These are phyloP conservation scores for Egretta garzetta DNA, from an alignment of 2,113 vertebrate genomes.

Conservation along the genomic window DNA sequence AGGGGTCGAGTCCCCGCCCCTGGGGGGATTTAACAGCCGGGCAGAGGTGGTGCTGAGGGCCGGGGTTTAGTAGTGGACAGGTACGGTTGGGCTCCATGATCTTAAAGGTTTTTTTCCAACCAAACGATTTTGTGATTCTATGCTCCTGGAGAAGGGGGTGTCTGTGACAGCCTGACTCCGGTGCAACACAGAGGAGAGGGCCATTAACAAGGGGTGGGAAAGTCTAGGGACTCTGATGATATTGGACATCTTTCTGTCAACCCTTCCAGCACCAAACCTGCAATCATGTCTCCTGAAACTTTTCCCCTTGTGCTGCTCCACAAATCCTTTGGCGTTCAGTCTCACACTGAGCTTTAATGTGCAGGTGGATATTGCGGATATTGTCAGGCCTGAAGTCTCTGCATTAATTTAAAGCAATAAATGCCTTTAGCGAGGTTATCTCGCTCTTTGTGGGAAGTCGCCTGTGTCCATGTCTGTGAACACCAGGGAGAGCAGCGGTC, in stretches of 20 bases:
- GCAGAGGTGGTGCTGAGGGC: no score
- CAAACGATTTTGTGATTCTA: no score
- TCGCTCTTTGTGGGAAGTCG: not conserved
- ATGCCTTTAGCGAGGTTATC: not conserved
- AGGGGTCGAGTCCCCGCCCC: no score
- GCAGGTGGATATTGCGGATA: not conserved
- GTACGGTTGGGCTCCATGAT: no score
- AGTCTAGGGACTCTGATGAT: rapidly evolving
- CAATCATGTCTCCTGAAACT: rapidly evolving
- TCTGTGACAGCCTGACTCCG: not conserved
- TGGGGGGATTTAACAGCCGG: no score
- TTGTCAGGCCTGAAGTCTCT: not conserved
- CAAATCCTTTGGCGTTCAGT: no score
- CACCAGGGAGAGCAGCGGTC: not conserved
- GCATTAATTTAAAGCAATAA: not conserved
- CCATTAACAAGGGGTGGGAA: rapidly evolving
- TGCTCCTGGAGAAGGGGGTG: not conserved
- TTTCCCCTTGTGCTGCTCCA: rapidly evolving
- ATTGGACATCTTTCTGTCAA: rapidly evolving
- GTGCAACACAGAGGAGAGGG: rapidly evolving
- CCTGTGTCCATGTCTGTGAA: rapidly evolving
- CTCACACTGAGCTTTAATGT: rapidly evolving
- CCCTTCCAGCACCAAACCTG: not conserved
- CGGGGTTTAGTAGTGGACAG: no score
- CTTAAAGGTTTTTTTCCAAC: no score